phyloP scores from a whole-genome alignment of 2,113 vertebrate genomes.

The Nicator chloris region DNA sequence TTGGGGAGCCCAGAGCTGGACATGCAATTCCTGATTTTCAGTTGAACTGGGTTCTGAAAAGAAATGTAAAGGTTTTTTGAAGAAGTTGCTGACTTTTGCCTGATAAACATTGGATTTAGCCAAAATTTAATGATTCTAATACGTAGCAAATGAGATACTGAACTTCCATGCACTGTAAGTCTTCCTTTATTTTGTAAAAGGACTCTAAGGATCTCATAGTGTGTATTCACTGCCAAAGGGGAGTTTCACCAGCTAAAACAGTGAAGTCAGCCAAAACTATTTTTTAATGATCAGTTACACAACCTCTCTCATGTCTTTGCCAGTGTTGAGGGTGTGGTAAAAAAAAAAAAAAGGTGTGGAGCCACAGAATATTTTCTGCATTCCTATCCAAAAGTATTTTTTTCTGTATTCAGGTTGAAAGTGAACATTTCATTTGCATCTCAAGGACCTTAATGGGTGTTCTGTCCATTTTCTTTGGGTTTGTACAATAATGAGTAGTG shows the following conservation, averaged over 20 bases:
- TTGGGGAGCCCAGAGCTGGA: neutral
- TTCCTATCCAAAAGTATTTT: neutral
- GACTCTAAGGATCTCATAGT: neutral
- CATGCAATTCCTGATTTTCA: neutral
- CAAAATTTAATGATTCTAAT: neutral
- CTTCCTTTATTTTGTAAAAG: neutral
- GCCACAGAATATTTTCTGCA: neutral
- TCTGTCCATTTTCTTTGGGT: neutral
- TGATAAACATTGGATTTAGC: neutral
- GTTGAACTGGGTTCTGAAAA: neutral
- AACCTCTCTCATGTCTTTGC: conserved; percentile 13
- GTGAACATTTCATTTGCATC: neutral
- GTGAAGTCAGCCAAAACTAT: conserved; percentile 5
- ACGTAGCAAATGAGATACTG: neutral
- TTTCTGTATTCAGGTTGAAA: neutral
- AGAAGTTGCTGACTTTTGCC: neutral
- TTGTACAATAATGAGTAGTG: neutral
- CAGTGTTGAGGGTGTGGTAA: conserved; percentile 50
- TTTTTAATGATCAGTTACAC: conserved; percentile 37
- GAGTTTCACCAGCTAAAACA: conserved; percentile 1
- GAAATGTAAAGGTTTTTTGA: neutral
- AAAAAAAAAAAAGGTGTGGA: conserved; percentile 12
- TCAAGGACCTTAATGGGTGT: neutral
- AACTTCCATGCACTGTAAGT: neutral
- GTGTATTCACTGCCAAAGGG: neutral